Evolutionary conservation across 1,140 invertebrate species (phyloP), one percentile per base, ranked within the genome.

Genomic region (Dryas iulia): DNA sequence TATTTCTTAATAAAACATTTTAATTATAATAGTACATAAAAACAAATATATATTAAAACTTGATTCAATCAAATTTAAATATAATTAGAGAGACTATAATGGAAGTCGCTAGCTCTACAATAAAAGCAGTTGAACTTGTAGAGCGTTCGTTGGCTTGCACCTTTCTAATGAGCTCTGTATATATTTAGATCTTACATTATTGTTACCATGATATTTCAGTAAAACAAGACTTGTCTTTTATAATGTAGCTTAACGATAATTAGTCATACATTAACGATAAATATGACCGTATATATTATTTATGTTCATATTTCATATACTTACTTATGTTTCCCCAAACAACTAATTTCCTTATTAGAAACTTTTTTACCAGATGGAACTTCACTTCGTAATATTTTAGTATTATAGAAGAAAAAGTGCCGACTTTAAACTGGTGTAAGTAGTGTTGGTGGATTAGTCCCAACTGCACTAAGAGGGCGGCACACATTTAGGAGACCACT

Each of bases 101-200:
- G 53, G 52, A 28, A 68, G 30, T 61, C 33, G 26, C 25, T 39
- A 61, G 35, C 61, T 35, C 31, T 47, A 71, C 71, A 73, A 77
- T 76, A 73, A 77, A 74, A 82, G 76, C 72, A 63, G 78, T 77
- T 81, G 77, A 83, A 81, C 79, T 83, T 79, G 78, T 74, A 60
- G 64, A 67, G 60, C 67, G 66, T 39, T 39, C 33, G 33, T 68
- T 24, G 61, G 31, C 33, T 69, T 69, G 67, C 69, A 74, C 76
- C 76, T 78, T 74, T 73, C 72, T 74, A 74, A 74, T 72, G 61
- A 66, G 60, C 47, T 23, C 62, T 59, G 74, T 64, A 66, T 65
- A 67, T 35, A 39, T 59, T 63, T 59, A 59, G 60, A 66, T 25
- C 33, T 39, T 59, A 66, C n/a, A 30, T 33, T 6, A 14, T 39